These are phyloP conservation scores for Platycnemis pennipes DNA, from an alignment of 2,888 invertebrate genomes.

Conservation along the genomic window DNA sequence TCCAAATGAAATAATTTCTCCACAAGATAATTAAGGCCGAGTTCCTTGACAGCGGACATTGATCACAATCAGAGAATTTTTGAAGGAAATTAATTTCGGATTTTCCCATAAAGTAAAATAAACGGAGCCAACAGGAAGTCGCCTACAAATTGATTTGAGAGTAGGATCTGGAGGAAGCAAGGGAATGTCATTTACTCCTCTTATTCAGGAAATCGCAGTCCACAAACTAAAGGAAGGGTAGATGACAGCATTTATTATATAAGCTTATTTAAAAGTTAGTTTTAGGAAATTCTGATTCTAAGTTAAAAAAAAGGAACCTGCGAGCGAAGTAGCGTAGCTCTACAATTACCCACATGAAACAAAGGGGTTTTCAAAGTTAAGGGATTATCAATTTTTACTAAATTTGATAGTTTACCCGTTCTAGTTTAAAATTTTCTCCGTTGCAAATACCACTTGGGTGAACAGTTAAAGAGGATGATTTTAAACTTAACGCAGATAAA, in stretches of 20 bases:
- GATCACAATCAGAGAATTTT: too few species aligned
- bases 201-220: background rate
- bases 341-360: background rate
- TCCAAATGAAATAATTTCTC: background rate
- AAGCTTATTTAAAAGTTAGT: too few species aligned
- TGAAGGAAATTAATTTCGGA: background rate
- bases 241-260: too few species aligned
- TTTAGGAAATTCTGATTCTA: background rate
- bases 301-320: background rate
- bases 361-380: too few species aligned
- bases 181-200: background rate
- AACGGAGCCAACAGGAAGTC: background rate
- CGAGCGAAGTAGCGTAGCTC: background rate
- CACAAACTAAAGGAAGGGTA: background rate
- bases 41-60: background rate
- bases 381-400: too few species aligned
- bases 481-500: too few species aligned
- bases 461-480: too few species aligned
- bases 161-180: background rate
- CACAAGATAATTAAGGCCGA: background rate
- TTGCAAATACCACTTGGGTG: too few species aligned
- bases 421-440: too few species aligned
- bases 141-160: background rate
- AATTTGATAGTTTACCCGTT: too few species aligned
- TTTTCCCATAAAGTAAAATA: background rate